Evolutionary conservation across 2,888 invertebrate species (phyloP).

Genomic region (Drosophila multiciliata): DNA sequence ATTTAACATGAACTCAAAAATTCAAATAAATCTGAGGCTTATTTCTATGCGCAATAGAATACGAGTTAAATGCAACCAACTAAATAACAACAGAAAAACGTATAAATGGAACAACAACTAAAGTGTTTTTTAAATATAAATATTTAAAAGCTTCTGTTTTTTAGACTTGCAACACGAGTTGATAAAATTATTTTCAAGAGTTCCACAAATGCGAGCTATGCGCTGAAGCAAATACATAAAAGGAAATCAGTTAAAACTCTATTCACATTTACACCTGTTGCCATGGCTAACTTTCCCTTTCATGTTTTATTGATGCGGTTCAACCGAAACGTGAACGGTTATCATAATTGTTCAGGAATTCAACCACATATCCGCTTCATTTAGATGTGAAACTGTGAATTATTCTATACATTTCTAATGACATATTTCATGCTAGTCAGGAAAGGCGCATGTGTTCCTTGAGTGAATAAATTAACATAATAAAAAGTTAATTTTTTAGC

Average conservation of each 20-base stretch:
- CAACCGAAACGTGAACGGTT: neutral
- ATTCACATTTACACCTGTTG: neutral
- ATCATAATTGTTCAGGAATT: neutral
- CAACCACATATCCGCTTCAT: neutral
- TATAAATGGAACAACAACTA: neutral
- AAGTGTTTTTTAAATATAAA: neutral
- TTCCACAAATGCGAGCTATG: neutral
- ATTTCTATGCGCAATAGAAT: neutral
- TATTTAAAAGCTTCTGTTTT: neutral
- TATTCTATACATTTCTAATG: constrained; percentile 22
- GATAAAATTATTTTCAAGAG: neutral
- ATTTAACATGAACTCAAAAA: neutral
- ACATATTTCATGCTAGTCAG: neutral
- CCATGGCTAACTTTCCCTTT: neutral
- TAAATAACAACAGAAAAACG: neutral
- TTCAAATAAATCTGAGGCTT: neutral
- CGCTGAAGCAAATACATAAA: no score
- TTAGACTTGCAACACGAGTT: neutral
- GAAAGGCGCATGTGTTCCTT: neutral
- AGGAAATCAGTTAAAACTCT: neutral
- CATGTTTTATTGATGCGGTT: neutral
- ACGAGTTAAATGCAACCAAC: neutral
- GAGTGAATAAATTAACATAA: constrained; percentile 1
- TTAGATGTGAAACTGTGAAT: neutral
- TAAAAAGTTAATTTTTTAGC: neutral